phyloP scores from a whole-genome alignment of 2,888 invertebrate species.

The Cremastinae sp. region DNA sequence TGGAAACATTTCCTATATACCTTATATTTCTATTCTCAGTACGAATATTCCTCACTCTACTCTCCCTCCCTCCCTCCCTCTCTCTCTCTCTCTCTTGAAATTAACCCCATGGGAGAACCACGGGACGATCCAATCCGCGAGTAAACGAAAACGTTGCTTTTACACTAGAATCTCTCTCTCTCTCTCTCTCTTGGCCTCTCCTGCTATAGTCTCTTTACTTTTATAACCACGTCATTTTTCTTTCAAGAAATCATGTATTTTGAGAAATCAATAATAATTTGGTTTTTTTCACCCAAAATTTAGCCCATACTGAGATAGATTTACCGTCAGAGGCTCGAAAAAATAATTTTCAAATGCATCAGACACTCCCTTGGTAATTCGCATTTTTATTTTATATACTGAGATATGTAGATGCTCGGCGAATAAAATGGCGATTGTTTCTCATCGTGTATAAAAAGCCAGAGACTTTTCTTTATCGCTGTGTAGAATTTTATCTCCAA shows the following conservation, averaged over 20 bases:
- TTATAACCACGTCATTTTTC: not conserved
- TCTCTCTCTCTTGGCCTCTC: not conserved
- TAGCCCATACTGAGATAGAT: not conserved
- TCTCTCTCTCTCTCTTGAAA: conserved; percentile 68
- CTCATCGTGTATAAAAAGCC: conserved; percentile 62
- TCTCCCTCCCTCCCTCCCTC: conserved; percentile 5
- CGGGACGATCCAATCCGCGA: conserved; percentile 63
- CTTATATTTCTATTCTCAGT: not conserved
- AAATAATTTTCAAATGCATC: no score
- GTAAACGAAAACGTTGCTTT: conserved; percentile 44
- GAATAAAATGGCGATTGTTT: conserved; percentile 32
- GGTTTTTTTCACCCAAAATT: no score
- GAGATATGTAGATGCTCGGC: conserved; percentile 14
- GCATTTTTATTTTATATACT: conserved; percentile 36
- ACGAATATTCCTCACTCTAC: conserved; percentile 2
- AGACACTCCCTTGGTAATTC: conserved; percentile 1
- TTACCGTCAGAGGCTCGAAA: no score
- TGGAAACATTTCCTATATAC: not conserved
- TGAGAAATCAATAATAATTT: no score
- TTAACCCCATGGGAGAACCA: conserved; percentile 75
- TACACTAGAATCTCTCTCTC: conserved; percentile 20
- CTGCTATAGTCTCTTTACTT: conserved; percentile 12
- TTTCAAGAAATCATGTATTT: no score
- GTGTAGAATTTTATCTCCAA: conserved; percentile 68
- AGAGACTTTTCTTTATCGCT: conserved; percentile 66